phyloP scores from a whole-genome alignment of 2,113 vertebrate genomes.

The Cyrtonyx montezumae region DNA sequence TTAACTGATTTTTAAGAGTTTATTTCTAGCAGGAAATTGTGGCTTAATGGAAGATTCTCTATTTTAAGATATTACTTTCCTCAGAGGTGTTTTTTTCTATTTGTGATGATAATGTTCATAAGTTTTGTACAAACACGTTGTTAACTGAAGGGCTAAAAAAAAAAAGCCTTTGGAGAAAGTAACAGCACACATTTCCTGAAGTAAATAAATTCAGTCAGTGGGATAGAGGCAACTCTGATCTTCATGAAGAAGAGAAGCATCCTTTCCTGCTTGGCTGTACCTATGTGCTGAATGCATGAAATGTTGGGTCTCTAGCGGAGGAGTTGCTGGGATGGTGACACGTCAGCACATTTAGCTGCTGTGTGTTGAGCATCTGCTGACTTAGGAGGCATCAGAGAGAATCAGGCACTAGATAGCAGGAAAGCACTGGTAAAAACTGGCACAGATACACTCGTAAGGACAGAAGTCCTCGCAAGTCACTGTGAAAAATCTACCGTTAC shows the following conservation, averaged over 20 bases:
- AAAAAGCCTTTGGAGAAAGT: background rate
- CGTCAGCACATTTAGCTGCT: fast-evolving
- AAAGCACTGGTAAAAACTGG: background rate
- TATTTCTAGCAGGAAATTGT: background rate
- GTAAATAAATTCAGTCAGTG: background rate
- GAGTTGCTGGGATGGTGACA: background rate
- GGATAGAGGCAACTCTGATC: background rate
- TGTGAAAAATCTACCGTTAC: background rate
- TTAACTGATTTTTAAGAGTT: background rate
- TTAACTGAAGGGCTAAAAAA: background rate
- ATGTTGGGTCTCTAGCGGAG: fast-evolving
- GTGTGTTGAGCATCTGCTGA: background rate
- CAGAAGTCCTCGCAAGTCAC: background rate
- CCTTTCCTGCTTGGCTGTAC: background rate
- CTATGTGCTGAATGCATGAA: fast-evolving
- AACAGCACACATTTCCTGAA: fast-evolving
- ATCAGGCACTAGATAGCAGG: fast-evolving
- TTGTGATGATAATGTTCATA: background rate
- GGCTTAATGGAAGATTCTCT: background rate
- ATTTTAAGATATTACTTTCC: background rate
- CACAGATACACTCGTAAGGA: background rate
- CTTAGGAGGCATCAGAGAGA: background rate
- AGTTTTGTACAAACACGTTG: background rate
- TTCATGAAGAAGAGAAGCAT: background rate
- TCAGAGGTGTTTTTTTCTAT: background rate